These are phyloP conservation scores for Fopius arisanus DNA, from an alignment of 1,140 invertebrate genomes.

Conservation along the genomic window DNA sequence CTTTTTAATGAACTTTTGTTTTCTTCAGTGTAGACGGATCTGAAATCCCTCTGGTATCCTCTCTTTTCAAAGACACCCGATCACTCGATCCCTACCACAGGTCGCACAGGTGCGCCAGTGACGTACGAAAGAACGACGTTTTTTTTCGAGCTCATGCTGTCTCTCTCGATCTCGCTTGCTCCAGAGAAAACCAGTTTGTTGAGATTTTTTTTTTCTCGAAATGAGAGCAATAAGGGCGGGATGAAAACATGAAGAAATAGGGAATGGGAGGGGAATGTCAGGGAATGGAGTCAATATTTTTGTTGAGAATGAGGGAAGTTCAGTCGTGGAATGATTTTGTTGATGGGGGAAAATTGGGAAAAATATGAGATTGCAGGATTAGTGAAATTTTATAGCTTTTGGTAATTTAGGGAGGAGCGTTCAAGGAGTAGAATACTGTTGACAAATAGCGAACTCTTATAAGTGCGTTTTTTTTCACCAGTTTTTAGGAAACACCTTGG, in stretches of 20 bases:
- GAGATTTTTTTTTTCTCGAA: neutral
- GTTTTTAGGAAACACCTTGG: too few relatives aligned
- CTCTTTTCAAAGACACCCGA: neutral
- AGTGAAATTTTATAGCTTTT: too few relatives aligned
- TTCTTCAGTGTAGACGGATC: neutral
- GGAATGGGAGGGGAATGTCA: neutral
- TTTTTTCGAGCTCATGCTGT: conserved; percentile 22
- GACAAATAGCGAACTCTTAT: too few relatives aligned
- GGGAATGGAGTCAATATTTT: neutral
- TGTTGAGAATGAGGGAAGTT: neutral
- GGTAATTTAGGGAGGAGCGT: neutral
- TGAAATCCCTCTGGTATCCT: neutral
- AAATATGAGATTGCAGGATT: neutral
- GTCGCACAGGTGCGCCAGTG: neutral
- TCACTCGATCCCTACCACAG: neutral
- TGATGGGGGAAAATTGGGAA: neutral
- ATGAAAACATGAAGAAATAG: too few relatives aligned
- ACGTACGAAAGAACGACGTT: conserved; percentile 4
- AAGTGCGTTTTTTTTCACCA: too few relatives aligned
- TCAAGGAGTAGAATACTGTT: too few relatives aligned
- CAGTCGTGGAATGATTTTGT: neutral
- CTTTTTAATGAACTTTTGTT: too few relatives aligned
- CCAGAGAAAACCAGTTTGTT: conserved; percentile 14
- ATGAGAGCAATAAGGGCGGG: neutral
- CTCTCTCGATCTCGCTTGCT: conserved; percentile 24